These are phyloP conservation scores for Alviniconcha marisindica DNA, from an alignment of 1,140 invertebrate species.

Conservation along the genomic window DNA sequence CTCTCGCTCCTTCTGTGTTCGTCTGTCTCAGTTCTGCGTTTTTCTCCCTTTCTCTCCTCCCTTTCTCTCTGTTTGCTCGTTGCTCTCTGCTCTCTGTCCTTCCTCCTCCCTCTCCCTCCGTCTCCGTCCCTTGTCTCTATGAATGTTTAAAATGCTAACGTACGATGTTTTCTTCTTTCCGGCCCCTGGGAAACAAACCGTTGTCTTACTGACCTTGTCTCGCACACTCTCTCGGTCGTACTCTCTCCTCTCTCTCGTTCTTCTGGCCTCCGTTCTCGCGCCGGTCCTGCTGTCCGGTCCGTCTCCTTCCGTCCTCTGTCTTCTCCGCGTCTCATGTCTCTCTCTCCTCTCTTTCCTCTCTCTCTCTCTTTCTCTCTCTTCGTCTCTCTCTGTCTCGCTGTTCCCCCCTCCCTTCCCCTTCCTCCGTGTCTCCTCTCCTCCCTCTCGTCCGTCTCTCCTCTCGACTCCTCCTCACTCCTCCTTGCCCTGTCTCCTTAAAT, in stretches of 20 bases:
- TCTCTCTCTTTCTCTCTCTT: conserved; percentile 23
- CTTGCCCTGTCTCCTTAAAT: not conserved
- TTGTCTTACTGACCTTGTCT: no score
- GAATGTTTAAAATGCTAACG: no score
- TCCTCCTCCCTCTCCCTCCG: no score
- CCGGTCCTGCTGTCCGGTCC: not conserved
- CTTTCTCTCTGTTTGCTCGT: no score
- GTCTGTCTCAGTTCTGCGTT: no score
- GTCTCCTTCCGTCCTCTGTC: not conserved
- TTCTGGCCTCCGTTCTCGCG: not conserved
- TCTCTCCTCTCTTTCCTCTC: conserved; percentile 1
- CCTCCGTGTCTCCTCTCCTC: conserved; percentile 19
- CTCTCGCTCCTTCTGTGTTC: no score
- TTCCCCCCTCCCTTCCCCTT: not conserved
- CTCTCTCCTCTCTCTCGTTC: conserved; percentile 2
- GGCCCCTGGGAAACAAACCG: no score
- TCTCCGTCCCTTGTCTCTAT: no score
- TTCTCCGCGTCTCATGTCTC: not conserved
- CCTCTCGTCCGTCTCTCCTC: not conserved
- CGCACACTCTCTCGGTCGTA: not conserved
- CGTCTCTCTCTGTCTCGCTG: not conserved
- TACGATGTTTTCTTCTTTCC: no score
- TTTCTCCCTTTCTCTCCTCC: no score
- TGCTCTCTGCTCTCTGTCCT: no score
- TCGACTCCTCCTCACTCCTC: not conserved